phyloP scores from a whole-genome alignment of 2,797 vertebrate genomes.

The Sandelia bainsii region DNA sequence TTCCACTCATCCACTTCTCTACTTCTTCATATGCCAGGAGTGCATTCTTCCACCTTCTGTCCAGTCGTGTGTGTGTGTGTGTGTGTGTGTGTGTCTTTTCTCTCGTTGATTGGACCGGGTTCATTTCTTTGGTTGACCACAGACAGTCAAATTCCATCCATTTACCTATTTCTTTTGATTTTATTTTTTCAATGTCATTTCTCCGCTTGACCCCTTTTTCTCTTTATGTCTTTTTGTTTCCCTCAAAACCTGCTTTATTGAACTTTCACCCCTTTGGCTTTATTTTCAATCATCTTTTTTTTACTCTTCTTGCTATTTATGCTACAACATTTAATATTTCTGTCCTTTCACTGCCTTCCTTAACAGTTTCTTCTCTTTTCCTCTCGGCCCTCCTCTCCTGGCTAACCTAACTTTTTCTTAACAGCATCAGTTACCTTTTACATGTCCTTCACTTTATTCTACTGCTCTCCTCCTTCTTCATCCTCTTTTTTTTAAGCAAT shows the following conservation, averaged over 20 bases:
- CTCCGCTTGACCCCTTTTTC: not conserved
- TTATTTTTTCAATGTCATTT: constrained; percentile 6
- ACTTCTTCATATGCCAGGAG: constrained; percentile 30
- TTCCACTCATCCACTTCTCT: constrained; percentile 61
- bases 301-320: not conserved
- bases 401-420: no score
- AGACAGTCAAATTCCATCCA: constrained; percentile 59
- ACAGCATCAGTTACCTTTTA: not conserved
- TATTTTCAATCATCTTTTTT: not conserved
- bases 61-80: constrained; percentile 12
- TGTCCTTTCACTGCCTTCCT: not conserved
- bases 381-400: not conserved
- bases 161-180: constrained; percentile 36
- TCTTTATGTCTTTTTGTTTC: not conserved
- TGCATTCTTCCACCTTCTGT: constrained; percentile 57
- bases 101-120: constrained; percentile 52
- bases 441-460: not conserved
- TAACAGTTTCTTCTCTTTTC: constrained; percentile 6
- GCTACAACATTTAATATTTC: not conserved
- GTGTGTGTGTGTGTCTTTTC: constrained; percentile 21
- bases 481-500: no score
- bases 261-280: not conserved
- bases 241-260: not conserved
- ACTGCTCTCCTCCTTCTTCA: not conserved
- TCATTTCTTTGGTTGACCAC: constrained; percentile 67